Evolutionary conservation across 2,888 invertebrate species (phyloP).

Genomic region (Drosophila crucigera): DNA sequence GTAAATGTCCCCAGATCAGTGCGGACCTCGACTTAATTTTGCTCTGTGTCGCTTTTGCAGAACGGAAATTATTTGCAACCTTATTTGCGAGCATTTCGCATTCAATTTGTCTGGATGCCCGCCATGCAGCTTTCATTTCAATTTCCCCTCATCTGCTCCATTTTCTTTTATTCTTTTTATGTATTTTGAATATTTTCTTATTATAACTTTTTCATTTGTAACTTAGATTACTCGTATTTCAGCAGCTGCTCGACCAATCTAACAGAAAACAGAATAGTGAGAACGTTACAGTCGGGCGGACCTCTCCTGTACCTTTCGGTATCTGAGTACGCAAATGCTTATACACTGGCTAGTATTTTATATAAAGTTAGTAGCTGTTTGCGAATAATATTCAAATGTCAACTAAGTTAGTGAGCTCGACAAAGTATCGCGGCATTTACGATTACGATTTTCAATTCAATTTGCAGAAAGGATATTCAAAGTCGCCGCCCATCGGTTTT

Average conservation of each 20-base stretch:
- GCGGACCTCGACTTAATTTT: conserved; percentile 7
- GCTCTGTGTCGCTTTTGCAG: conserved; percentile 39
- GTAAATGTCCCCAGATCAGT: conserved; percentile 11
- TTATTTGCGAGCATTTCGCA: conserved; percentile 51
- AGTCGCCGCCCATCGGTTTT: too few species aligned
- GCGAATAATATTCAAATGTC: too few species aligned
- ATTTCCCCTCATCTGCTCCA: conserved; percentile 7
- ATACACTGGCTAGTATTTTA: background rate
- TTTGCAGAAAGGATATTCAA: too few species aligned
- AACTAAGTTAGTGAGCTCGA: too few species aligned
- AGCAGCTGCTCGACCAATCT: conserved; percentile 43
- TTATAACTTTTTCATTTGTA: conserved; percentile 33
- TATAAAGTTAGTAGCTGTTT: too few species aligned
- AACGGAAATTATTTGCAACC: conserved; percentile 69
- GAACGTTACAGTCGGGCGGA: background rate
- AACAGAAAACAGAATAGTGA: background rate
- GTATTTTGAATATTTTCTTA: conserved; percentile 25
- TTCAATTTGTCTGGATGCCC: conserved; percentile 31
- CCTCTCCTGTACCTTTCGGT: background rate
- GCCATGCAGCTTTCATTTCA: conserved; percentile 30
- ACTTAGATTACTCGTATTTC: conserved; percentile 35
- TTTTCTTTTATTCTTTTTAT: conserved; percentile 7
- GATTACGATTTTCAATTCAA: too few species aligned
- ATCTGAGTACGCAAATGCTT: conserved; percentile 1
- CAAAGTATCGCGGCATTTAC: too few species aligned